Evolutionary conservation across 1,140 invertebrate species (phyloP).

Genomic region (Brachionus rubens): DNA sequence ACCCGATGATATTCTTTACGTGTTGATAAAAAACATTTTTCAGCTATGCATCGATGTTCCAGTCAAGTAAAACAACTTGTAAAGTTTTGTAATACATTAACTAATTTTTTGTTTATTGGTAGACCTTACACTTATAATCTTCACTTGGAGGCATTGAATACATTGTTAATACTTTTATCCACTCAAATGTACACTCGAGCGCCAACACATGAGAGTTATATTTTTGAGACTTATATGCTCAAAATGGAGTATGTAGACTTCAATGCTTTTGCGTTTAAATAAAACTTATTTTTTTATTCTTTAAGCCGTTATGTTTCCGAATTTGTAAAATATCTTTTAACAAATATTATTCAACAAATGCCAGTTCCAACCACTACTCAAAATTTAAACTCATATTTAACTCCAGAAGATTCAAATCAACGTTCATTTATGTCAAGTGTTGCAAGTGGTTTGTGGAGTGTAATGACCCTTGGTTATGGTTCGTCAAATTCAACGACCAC

Average conservation of each 20-base stretch:
- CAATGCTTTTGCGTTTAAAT: slow-evolving; percentile 52
- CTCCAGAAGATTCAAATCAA: slow-evolving; percentile 66
- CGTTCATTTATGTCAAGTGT: slow-evolving; percentile 25
- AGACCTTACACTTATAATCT: slow-evolving; percentile 45
- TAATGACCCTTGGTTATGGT: slow-evolving; percentile 68
- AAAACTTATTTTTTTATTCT: slow-evolving; percentile 61
- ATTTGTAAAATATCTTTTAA: slow-evolving; percentile 72
- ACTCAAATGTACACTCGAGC: slow-evolving; percentile 77
- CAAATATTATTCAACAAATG: slow-evolving; percentile 74
- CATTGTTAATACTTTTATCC: slow-evolving; percentile 77
- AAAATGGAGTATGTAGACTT: slow-evolving; percentile 59
- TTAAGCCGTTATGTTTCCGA: slow-evolving; percentile 70
- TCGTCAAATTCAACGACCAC: slow-evolving; percentile 45
- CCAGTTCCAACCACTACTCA: slow-evolving; percentile 48
- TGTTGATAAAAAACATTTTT: slow-evolving; percentile 9
- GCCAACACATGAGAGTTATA: slow-evolving; percentile 66
- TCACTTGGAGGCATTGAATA: slow-evolving; percentile 79
- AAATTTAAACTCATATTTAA: slow-evolving; percentile 65
- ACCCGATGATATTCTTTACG: neutral
- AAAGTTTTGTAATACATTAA: neutral
- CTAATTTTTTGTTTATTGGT: neutral
- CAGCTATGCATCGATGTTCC: slow-evolving; percentile 30
- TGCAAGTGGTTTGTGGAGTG: slow-evolving; percentile 76
- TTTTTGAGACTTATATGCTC: slow-evolving; percentile 65
- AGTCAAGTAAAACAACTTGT: too few species aligned